These are phyloP conservation scores for Anagrus nilaparvatae DNA, from an alignment of 1,140 invertebrate species.

Conservation along the genomic window DNA sequence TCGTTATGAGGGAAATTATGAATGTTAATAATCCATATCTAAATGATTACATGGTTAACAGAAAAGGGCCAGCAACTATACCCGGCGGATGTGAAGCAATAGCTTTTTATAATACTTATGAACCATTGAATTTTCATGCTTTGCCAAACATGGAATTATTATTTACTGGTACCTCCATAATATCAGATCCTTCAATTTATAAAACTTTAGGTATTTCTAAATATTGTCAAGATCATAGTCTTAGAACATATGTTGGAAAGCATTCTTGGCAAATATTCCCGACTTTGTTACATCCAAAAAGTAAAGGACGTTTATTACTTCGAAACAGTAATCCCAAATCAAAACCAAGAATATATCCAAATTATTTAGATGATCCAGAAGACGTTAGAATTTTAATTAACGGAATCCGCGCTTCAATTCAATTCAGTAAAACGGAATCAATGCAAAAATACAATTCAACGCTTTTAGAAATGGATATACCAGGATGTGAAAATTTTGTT, in stretches of 20 bases:
- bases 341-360: conserved; percentile 73
- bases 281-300: conserved; percentile 64
- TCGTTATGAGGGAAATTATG: too few species aligned
- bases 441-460: conserved; percentile 49
- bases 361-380: conserved; percentile 59
- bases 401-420: conserved; percentile 50
- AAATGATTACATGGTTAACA: conserved; percentile 43
- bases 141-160: conserved; percentile 69
- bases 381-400: conserved; percentile 54
- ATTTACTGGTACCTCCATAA: conserved; percentile 47
- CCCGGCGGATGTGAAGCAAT: conserved; percentile 74
- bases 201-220: conserved; percentile 49
- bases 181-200: conserved; percentile 42
- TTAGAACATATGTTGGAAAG: conserved; percentile 39
- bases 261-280: conserved; percentile 56
- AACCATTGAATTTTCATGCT: conserved; percentile 48
- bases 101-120: conserved; percentile 61
- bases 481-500: conserved; percentile 51
- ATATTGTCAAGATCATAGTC: conserved; percentile 44
- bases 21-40: too few species aligned
- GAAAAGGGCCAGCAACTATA: conserved; percentile 59
- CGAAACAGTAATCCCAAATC: conserved; percentile 55
- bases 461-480: conserved; percentile 50
- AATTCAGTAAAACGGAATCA: conserved; percentile 46
- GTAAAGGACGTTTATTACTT: conserved; percentile 50